These are phyloP conservation scores for Bombus consobrinus DNA, from an alignment of 1,140 invertebrate genomes.

Conservation along the genomic window DNA sequence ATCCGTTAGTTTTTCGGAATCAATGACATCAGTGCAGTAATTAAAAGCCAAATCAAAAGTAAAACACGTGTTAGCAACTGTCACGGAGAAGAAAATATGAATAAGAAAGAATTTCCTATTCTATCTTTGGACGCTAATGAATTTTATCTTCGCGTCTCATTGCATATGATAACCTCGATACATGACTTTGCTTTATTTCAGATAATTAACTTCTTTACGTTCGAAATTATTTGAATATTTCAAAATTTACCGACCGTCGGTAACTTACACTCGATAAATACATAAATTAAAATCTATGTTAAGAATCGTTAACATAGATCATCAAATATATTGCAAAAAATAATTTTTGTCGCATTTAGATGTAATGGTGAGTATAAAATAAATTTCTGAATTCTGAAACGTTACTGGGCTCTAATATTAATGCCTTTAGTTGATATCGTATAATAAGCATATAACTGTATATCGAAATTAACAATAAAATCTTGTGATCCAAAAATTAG, in stretches of 20 bases:
- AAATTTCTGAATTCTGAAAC: neutral
- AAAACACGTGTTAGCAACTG: neutral
- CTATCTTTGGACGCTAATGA: neutral
- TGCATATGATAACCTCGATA: neutral
- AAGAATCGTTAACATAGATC: neutral
- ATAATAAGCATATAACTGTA: slow-evolving; percentile 14
- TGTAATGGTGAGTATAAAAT: neutral
- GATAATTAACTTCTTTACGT: neutral
- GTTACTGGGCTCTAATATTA: slow-evolving; percentile 51
- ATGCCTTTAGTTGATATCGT: slow-evolving; percentile 7
- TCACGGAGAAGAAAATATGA: neutral
- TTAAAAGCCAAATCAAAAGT: slow-evolving; percentile 13
- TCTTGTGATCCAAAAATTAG: slow-evolving; percentile 1
- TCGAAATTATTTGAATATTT: neutral
- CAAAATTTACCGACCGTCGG: neutral
- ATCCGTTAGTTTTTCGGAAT: slow-evolving; percentile 25
- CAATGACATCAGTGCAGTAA: slow-evolving; percentile 16
- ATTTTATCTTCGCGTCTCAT: neutral
- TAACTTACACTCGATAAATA: neutral
- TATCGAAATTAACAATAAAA: slow-evolving; percentile 41
- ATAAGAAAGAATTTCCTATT: neutral
- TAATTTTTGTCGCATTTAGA: neutral
- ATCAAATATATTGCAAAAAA: neutral
- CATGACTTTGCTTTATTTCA: neutral
- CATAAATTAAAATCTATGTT: neutral